Evolutionary conservation across 2,113 vertebrate genomes (phyloP).

Genomic region (Talpa occidentalis): DNA sequence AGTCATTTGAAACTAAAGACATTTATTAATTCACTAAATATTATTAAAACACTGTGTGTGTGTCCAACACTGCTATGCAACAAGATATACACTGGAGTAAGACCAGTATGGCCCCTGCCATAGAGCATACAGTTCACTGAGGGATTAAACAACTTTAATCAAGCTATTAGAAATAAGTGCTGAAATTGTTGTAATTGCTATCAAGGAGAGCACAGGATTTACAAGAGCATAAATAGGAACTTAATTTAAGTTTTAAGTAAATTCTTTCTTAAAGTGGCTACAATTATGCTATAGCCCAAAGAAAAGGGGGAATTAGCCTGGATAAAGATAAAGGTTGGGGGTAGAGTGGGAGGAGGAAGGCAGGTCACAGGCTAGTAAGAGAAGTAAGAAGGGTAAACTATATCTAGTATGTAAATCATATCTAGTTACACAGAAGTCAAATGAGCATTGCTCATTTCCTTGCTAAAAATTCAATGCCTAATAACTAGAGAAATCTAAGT

Average conservation of each 20-base stretch:
- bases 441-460: background rate
- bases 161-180: background rate
- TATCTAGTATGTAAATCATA: conserved; percentile 9
- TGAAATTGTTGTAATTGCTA: background rate
- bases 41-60: background rate
- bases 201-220: background rate
- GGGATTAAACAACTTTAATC: background rate
- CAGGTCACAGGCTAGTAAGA: background rate
- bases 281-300: background rate
- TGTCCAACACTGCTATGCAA: background rate
- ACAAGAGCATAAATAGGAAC: background rate
- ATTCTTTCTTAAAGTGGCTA: background rate
- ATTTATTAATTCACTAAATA: background rate
- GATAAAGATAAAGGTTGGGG: background rate
- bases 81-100: background rate
- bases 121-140: background rate
- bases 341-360: background rate
- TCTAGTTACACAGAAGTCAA: background rate
- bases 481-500: background rate
- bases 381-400: background rate
- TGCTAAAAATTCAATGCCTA: background rate
- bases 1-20: background rate
- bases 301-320: background rate
- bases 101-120: background rate
- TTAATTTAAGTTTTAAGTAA: conserved; percentile 25